Evolutionary conservation across 2,797 vertebrate species (phyloP).

Genomic region (Schizopygopsis pylzovi): DNA sequence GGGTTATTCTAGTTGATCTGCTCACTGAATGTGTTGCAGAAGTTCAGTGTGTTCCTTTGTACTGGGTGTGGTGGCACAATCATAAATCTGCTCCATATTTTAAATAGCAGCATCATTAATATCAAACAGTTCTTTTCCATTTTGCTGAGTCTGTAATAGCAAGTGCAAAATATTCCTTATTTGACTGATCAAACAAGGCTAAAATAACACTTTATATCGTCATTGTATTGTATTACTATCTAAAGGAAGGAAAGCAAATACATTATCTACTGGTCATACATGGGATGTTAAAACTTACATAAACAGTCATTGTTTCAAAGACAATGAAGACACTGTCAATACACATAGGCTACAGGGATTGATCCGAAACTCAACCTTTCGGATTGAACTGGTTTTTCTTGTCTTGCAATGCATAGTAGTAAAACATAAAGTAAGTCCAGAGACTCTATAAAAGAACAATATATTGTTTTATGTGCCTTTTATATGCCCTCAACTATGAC

Average conservation of each 20-base stretch:
- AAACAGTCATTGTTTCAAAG: constrained; percentile 3
- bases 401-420: neutral
- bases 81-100: neutral
- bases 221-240: neutral
- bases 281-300: neutral
- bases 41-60: neutral
- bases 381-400: neutral
- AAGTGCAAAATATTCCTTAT: neutral
- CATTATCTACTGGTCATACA: neutral
- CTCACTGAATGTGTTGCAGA: neutral
- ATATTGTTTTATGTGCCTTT: neutral
- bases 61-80: constrained; percentile 8
- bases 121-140: neutral
- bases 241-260: neutral
- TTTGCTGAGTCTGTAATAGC: neutral
- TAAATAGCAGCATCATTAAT: neutral
- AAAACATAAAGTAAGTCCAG: neutral
- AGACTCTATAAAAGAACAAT: neutral
- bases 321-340: constrained; percentile 1
- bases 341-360: neutral
- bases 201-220: neutral
- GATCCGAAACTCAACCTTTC: constrained; percentile 8
- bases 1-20: neutral
- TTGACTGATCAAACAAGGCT: neutral
- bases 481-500: neutral